Base-by-base conservation (phyloP, 2,113 vertebrate genomes). In the Phylloscopus trochiloides region DNA sequence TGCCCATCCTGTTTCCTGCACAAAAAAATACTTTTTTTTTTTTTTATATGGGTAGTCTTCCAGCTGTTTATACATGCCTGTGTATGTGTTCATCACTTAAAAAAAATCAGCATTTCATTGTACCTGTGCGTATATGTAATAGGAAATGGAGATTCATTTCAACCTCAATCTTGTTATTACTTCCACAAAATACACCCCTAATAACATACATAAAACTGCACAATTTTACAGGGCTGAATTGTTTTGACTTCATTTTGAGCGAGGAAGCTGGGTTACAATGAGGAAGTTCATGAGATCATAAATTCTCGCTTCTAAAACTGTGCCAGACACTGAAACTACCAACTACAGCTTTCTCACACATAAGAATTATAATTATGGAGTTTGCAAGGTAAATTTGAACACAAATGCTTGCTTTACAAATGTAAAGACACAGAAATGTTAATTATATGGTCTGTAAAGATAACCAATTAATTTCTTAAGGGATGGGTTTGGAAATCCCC, bases 201-300 rank as follows among this genome's bases (percentile, higher is more conserved):
- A 79, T 14, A 75, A 25, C 40, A 59, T 6, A 63, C 0, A 4
- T 81, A 78, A 94, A 85, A 40, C 70, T 29, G 40, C 40, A 32
- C 65, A 22, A 34, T 90, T 88, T 87, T 58, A 67, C 17, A 10
- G 48, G 18, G 73, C 61, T 90, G 65, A 75, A 55, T 57, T 42
- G 45, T 86, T 94, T 57, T 72, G 70, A 88, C 66, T 95, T 92
- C 47, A 42, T 76, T 93, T 82, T 36, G 61, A 68, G 52, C 42
- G 34, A 15, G 7, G 21, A 88, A 82, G 75, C 77, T 82, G 45
- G 10, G 29, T 36, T 88, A 72, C 6, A 10, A 68, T 68, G 36
- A 22, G 52, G 22, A 93, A 92, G 94, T 85, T 93, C 90, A 76
- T 72, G 36, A 95, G 61, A 94, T 94, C 85, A 82, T 85, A 87